Base-by-base conservation (phyloP, 2,888 invertebrate species). In the Psylliodes chrysocephalus region DNA sequence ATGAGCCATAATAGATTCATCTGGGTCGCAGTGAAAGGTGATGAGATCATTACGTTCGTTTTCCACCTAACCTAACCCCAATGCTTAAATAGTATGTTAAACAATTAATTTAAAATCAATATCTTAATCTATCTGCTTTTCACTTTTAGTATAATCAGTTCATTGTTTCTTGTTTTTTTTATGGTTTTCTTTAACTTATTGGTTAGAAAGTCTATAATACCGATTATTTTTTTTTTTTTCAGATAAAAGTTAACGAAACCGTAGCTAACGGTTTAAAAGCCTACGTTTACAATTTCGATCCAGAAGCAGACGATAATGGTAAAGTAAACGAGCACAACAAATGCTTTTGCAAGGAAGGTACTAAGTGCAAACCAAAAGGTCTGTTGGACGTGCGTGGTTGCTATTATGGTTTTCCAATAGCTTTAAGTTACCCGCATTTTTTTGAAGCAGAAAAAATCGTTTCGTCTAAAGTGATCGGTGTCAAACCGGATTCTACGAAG, bases 351-450 rank as follows among this genome's bases (percentile, higher is more conserved):
- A 79, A 82, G 63, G 71, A 80, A 72, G 7, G 79, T 86, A 87
- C 85, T 17, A 83, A 85, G 66, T 94, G 94, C 75, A 84, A 93
- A 12, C 90, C 90, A 1, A 81, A 85, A 30, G 95, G 95, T 4
- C 81, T 95, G 1, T 85, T 94, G 19, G 95, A 95, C 77, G 94
- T 95, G 33, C 88, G 91, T 0, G 91, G 91, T 54, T 95, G 95
- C 76, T 95, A 95, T 82, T 95, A 94, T 76, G 94, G 95, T 0
- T 95, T 95, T 79, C 95, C 95, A 0, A 94, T 95, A 44, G 92
- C 93, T 0, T 83, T 95, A 4, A 94, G 95, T 38, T 93, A 91
- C 80, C 95, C 95, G 0, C 95, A 96, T 79, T 95, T 94, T 80
- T 89, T 91, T 79, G 87, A 91, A 66, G 88, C 90, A 0, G 92